Percentiles rank a stretch among this genome's conserved stretches.
Evolutionary conservation across 2,888 invertebrate species (phyloP).

Genomic region (Ennomos fuscantarius): DNA sequence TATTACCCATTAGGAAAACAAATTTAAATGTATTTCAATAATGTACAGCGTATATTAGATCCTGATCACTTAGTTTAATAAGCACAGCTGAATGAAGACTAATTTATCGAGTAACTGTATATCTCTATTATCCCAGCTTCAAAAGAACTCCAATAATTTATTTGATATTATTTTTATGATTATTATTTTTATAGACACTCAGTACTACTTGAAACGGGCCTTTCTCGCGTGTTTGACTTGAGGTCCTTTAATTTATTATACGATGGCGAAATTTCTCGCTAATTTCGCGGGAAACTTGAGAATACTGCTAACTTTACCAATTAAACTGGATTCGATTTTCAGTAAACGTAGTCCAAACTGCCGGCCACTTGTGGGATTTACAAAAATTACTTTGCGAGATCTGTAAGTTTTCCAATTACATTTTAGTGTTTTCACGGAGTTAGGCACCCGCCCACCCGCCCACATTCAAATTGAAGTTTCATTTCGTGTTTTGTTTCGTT

Average conservation of each 20-base stretch:
- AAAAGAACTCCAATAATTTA: conserved; percentile 20
- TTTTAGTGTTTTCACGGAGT: conserved; percentile 40
- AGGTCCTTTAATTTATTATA: conserved; percentile 62
- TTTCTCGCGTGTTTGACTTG: conserved; percentile 33
- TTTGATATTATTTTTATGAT: conserved; percentile 26
- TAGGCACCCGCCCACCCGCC: neutral
- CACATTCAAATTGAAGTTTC: too few species aligned
- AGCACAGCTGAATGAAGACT: neutral
- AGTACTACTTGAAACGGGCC: conserved; percentile 19
- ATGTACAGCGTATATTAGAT: too few species aligned
- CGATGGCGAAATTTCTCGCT: conserved; percentile 54
- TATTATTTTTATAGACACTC: conserved; percentile 30
- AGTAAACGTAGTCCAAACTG: conserved; percentile 48
- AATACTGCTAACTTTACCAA: conserved; percentile 66
- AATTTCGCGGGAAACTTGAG: conserved; percentile 59
- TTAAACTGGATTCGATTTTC: conserved; percentile 70
- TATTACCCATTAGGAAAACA: too few species aligned
- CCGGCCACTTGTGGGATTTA: conserved; percentile 51
- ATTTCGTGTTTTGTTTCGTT: conserved; percentile 10
- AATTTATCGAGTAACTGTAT: conserved; percentile 20
- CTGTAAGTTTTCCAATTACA: conserved; percentile 55
- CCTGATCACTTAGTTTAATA: neutral
- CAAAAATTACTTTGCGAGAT: conserved; percentile 55
- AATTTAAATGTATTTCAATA: too few species aligned
- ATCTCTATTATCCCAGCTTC: conserved; percentile 8